These are phyloP conservation scores for Cettia cetti DNA, from an alignment of 2,113 vertebrate genomes.

Conservation along the genomic window DNA sequence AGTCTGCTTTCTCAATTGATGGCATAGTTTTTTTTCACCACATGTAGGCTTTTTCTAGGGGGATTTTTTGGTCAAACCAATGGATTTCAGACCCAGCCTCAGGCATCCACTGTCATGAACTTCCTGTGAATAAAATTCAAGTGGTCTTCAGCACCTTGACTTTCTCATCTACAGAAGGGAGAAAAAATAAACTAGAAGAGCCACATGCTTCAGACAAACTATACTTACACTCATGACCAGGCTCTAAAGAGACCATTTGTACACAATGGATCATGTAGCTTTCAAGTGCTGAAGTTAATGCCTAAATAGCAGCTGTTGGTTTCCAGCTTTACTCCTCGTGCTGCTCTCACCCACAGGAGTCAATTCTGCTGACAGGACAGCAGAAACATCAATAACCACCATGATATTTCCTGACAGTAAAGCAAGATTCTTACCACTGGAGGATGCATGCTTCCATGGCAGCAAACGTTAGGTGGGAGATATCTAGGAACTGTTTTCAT, in stretches of 20 bases:
- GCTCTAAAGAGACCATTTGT: not conserved
- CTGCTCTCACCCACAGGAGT: not conserved
- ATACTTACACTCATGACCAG: not conserved
- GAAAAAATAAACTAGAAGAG: not conserved
- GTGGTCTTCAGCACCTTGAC: not conserved
- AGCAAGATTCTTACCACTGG: not conserved
- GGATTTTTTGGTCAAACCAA: not conserved
- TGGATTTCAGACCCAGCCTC: not conserved
- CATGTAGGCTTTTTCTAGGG: not conserved
- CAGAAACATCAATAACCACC: not conserved
- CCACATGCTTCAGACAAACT: not conserved
- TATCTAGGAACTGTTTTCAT: constrained; percentile 40
- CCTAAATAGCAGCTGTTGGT: not conserved
- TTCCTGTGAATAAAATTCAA: not conserved
- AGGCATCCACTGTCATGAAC: not conserved
- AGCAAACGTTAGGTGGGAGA: not conserved
- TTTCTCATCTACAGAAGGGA: not conserved
- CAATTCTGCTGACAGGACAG: not conserved
- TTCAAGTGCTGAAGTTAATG: not conserved
- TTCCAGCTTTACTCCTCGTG: not conserved
- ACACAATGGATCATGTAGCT: not conserved
- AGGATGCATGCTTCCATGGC: not conserved
- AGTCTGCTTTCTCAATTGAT: not conserved
- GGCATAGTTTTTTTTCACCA: not conserved
- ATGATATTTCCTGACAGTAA: not conserved